These are phyloP conservation scores for Heliconius sara DNA, from an alignment of 2,888 invertebrate species.

Conservation along the genomic window DNA sequence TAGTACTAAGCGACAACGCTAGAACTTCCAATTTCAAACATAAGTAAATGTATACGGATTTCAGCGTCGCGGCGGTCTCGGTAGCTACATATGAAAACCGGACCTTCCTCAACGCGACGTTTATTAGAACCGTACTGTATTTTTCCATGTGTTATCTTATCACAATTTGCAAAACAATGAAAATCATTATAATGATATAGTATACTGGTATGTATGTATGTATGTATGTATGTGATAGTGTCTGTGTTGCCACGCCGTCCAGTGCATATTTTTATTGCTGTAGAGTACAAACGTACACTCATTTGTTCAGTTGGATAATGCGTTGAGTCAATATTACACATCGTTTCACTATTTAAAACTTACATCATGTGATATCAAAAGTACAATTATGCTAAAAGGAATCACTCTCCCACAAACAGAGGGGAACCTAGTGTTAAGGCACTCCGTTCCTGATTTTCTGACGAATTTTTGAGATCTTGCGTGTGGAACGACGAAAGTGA, in stretches of 20 bases:
- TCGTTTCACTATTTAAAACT: neutral
- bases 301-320: conserved; percentile 22
- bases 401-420: neutral
- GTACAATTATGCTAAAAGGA: neutral
- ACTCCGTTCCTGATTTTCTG: neutral
- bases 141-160: conserved; percentile 67
- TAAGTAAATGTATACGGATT: neutral
- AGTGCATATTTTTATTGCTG: neutral
- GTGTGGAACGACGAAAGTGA: neutral
- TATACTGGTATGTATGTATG: neutral
- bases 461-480: neutral
- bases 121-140: conserved; percentile 54
- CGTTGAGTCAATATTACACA: neutral
- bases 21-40: neutral
- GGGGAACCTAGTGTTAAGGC: neutral
- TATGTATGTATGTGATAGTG: conserved; percentile 4
- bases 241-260: conserved; percentile 38
- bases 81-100: conserved; percentile 45
- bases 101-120: conserved; percentile 69
- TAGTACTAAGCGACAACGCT: neutral
- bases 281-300: neutral
- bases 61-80: conserved; percentile 42
- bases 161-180: conserved; percentile 34
- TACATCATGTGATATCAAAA: neutral
- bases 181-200: conserved; percentile 11